Evolutionary conservation across 2,888 invertebrate genomes (phyloP).

Genomic region (Drosophila maculinotata): DNA sequence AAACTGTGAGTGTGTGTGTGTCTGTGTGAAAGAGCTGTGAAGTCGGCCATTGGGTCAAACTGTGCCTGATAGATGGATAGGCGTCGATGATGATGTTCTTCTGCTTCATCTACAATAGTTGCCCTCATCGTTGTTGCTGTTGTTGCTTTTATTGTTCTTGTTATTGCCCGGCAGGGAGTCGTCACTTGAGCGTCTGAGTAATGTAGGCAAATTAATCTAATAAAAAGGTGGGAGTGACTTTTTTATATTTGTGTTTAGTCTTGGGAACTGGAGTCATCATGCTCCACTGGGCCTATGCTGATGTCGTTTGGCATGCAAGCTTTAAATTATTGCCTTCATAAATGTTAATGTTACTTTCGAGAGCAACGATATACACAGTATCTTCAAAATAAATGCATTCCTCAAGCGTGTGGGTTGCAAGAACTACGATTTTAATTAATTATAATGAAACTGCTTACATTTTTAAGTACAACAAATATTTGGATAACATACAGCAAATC

Average conservation of each 20-base stretch:
- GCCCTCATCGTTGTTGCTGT: slow-evolving; percentile 25
- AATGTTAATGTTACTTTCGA: slow-evolving; percentile 49
- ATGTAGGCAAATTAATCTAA: slow-evolving; percentile 77
- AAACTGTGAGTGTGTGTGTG: background rate
- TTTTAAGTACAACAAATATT: background rate
- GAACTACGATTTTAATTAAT: background rate
- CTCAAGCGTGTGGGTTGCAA: background rate
- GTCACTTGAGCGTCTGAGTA: slow-evolving; percentile 63
- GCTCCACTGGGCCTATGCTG: slow-evolving; percentile 27
- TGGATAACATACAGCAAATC: no score
- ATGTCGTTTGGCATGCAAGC: slow-evolving; percentile 34
- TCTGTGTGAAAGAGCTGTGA: slow-evolving; percentile 70
- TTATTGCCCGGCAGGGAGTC: slow-evolving; percentile 60
- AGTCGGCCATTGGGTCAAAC: slow-evolving; percentile 80
- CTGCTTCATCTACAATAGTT: slow-evolving; percentile 13
- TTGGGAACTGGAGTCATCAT: slow-evolving; percentile 48
- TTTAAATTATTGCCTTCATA: slow-evolving; percentile 62
- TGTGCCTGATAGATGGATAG: slow-evolving; percentile 73
- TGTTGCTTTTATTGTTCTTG: slow-evolving; percentile 21
- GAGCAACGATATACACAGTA: background rate
- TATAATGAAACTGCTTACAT: no score
- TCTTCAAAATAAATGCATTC: background rate
- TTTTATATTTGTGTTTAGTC: slow-evolving; percentile 25
- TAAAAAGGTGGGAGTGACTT: slow-evolving; percentile 72
- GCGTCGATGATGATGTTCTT: slow-evolving; percentile 65